Evolutionary conservation across 2,797 vertebrate genomes (phyloP).

Genomic region (Macroramphosus scolopax): DNA sequence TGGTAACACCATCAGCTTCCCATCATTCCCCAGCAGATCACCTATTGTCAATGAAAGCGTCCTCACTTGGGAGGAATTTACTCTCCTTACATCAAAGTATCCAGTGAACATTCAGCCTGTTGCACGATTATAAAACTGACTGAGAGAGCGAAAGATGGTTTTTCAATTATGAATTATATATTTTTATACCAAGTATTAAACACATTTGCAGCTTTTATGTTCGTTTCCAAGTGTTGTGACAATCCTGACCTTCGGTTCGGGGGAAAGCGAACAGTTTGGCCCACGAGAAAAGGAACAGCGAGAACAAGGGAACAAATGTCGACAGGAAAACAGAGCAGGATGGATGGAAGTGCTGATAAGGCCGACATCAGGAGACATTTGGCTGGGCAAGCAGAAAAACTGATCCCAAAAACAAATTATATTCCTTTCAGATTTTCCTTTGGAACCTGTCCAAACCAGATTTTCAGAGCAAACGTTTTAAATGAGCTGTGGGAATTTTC

Average conservation of each 20-base stretch:
- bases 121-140: no score
- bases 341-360: constrained; percentile 78
- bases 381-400: constrained; percentile 62
- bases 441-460: constrained; percentile 60
- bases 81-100: no score
- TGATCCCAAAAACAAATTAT: constrained; percentile 60
- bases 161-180: no score
- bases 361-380: constrained; percentile 62
- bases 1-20: constrained; percentile 46
- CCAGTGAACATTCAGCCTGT: no score
- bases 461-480: constrained; percentile 37
- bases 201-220: no score
- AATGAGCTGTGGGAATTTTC: constrained; percentile 34
- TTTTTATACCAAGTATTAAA: no score
- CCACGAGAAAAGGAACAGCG: constrained; percentile 33
- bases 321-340: constrained; percentile 71
- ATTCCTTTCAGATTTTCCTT: constrained; percentile 61
- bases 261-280: constrained; percentile 39
- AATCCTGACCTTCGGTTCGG: constrained; percentile 25
- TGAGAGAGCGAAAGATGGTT: no score
- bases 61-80: constrained; percentile 62
- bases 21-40: constrained; percentile 55
- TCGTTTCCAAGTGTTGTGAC: no score
- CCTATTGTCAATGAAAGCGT: constrained; percentile 63
- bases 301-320: constrained; percentile 43